Evolutionary conservation across 2,888 invertebrate species (phyloP).

Genomic region (Xestoiulus laeticollis): DNA sequence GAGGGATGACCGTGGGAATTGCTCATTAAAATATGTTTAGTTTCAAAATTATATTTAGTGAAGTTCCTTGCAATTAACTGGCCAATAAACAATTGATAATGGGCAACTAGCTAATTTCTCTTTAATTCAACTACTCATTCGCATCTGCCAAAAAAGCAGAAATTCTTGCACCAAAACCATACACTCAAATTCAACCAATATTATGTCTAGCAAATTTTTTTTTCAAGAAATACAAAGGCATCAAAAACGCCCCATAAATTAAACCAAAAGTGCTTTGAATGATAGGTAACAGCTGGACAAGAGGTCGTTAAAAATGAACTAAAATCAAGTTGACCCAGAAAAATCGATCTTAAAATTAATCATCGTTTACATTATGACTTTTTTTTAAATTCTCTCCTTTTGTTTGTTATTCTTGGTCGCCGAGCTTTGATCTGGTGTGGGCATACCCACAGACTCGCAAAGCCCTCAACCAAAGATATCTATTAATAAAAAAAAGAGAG

Average conservation of each 20-base stretch:
- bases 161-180: no score
- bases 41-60: background rate
- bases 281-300: slow-evolving; percentile 16
- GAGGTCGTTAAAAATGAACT: background rate
- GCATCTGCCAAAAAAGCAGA: background rate
- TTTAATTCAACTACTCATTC: background rate
- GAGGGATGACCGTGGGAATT: background rate
- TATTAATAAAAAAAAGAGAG: slow-evolving; percentile 39
- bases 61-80: background rate
- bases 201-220: no score
- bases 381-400: background rate
- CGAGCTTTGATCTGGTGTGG: background rate
- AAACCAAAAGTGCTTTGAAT: background rate
- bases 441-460: background rate
- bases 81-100: background rate
- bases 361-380: background rate
- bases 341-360: slow-evolving; percentile 41
- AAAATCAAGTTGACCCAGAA: background rate
- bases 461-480: background rate
- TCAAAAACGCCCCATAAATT: background rate
- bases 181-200: background rate
- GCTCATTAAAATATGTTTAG: background rate
- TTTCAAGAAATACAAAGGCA: background rate
- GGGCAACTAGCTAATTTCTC: background rate
- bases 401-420: slow-evolving; percentile 25